These are phyloP conservation scores for Yponomeuta malinellus DNA, from an alignment of 2,888 invertebrate species.

Conservation along the genomic window DNA sequence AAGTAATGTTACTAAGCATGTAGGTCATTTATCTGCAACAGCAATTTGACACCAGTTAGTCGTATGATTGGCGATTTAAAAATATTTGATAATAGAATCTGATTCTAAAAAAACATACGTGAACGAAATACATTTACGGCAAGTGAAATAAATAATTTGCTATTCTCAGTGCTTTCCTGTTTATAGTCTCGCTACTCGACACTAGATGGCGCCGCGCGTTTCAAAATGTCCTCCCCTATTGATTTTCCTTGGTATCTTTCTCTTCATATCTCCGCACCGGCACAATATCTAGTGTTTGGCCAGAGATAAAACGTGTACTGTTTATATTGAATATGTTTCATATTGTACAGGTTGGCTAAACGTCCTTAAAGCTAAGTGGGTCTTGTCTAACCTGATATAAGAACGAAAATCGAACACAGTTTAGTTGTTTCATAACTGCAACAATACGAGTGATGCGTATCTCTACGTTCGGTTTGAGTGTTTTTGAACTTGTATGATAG, in stretches of 20 bases:
- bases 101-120: too few relatives aligned
- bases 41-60: too few relatives aligned
- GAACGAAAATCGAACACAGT: neutral
- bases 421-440: neutral
- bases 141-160: too few relatives aligned
- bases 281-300: conserved; percentile 39
- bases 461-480: neutral
- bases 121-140: too few relatives aligned
- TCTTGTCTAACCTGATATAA: neutral
- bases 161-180: too few relatives aligned
- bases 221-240: conserved; percentile 26
- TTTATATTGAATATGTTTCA: conserved; percentile 4
- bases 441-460: neutral
- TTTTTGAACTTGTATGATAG: neutral
- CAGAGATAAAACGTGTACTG: conserved; percentile 7
- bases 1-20: too few relatives aligned
- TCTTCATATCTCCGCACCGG: conserved; percentile 29
- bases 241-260: conserved; percentile 33
- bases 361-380: neutral
- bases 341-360: neutral
- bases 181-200: conserved; percentile 23
- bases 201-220: conserved; percentile 27
- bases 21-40: too few relatives aligned
- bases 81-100: too few relatives aligned
- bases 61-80: too few relatives aligned